Base-by-base conservation (phyloP, 1,140 invertebrate genomes). In the Calephelis nemesis region DNA sequence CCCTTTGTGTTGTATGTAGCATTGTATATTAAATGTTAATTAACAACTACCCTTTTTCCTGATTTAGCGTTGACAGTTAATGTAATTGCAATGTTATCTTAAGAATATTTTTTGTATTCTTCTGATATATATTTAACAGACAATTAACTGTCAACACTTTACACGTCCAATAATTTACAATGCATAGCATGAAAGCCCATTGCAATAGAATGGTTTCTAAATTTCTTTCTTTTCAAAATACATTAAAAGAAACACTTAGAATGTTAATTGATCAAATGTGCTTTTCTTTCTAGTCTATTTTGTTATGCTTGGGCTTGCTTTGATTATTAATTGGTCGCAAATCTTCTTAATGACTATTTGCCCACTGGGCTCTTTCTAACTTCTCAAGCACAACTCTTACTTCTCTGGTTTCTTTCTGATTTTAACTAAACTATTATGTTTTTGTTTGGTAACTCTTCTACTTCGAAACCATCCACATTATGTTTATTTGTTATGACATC, bases 251-350 rank as follows among this genome's bases (percentile, higher is more conserved):
- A 62, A 67, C 76, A 76, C 73, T 79, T 87, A 85, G 85, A 74
- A 77, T 76, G 73, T 82, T 71, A 78, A 75, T 71, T 69, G 76
- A 78, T 75, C 71, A 73, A 77, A 82, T 71, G 77, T 81, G 87
- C 87, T 88, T 88, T 81, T 76, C 75, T 79, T 69, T 82, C 73
- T 81, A 84, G 81, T 82, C 71, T 81, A 66, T 76, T 81, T 77
- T 78, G 73, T 83, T 86, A 72, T 85, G 88, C 88, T 91, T 91
- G 86, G 88, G 88, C 88, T 87, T 91, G 88, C 88, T 91, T 87
- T 78, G 71, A 81, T 72, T 75, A 42, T 68, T 71, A 78, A 75
- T 79, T 81, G 76, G 71, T 74, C 54, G 72, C 68, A 65, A 82
- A 78, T 45, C 42, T 45, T 72, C 78, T 80, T 76, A 72, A 78